Evolutionary conservation across 1,140 invertebrate genomes (phyloP).

Genomic region (Arion vulgaris): DNA sequence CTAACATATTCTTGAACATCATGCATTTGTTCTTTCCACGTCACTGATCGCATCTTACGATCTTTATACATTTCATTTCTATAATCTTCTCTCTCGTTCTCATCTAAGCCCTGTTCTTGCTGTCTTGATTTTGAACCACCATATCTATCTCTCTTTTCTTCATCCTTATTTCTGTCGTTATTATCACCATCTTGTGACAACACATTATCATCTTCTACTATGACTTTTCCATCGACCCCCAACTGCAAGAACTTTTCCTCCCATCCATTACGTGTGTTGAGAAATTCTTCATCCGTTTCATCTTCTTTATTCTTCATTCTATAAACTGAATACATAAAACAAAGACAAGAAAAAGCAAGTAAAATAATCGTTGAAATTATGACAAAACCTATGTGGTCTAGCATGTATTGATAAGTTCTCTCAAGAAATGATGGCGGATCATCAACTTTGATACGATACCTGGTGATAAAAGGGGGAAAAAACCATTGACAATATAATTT

Average conservation of each 20-base stretch:
- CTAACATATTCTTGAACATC: not conserved
- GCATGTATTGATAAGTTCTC: not conserved
- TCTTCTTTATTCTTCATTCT: conserved; percentile 4
- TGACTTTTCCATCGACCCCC: not conserved
- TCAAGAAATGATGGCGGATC: not conserved
- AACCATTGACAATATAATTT: too few relatives aligned
- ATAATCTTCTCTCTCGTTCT: not conserved
- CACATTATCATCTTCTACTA: not conserved
- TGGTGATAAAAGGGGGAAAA: too few relatives aligned
- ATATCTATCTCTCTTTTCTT: not conserved
- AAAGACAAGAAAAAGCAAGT: not conserved
- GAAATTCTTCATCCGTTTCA: not conserved
- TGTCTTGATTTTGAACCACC: not conserved
- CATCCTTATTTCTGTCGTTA: not conserved
- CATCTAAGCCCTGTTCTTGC: not conserved
- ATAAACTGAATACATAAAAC: not conserved
- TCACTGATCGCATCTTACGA: not conserved
- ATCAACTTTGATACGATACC: not conserved
- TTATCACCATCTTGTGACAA: not conserved
- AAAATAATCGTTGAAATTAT: not conserved
- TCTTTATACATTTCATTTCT: not conserved
- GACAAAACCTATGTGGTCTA: not conserved
- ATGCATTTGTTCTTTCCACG: not conserved
- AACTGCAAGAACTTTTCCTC: not conserved
- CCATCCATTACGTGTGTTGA: not conserved